Base-by-base conservation (phyloP, 2,113 vertebrate species). In the Anarhynchus alexandrinus region DNA sequence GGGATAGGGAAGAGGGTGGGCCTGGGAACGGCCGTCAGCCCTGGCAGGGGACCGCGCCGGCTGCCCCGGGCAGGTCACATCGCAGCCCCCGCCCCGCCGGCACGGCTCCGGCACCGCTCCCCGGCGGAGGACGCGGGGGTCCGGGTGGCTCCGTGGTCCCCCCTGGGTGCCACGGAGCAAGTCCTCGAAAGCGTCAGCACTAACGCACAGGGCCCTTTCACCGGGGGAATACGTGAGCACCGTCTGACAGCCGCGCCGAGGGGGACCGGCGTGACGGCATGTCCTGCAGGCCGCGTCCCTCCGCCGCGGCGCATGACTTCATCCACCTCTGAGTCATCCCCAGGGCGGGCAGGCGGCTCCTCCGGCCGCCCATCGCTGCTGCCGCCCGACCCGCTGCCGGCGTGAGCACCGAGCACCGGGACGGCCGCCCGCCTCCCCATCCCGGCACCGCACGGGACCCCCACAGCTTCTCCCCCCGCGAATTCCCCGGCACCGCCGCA, bases 1-100 rank as follows among this genome's bases (percentile, higher is more conserved):
- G 66, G 90, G 90, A 38, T 20, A 15, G 85, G 91, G 79, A 93
- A 86, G 92, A 97, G 94, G 94, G 94, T 92, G 94, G 96, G 94
- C 82, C 93, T 96, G 96, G 96, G 94, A 96, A 97, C 73, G 87
- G 82, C 92, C 4, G 59, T 27, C 6, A 1, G 95, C 36, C 54
- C 86, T 22, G 93, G 89, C 79, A 23, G 66, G 82, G 64, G 71
- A 92, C 8, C 0, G 1, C 0, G 3, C 15, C 2, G 36, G 43
- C 82, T 4, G 43, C 83, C 83, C 43, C 1, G 2, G 91, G 29
- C 79, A 52, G 79, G 88, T 92, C 93, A 85, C 32, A 1, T 43
- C 3, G 4, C 0, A 13, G 83, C 40, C 86, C 62, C 74, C 16
- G 3, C 82, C 93, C 91, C 4, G 11, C 67, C 14, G 3, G 76